Base-by-base conservation (phyloP, 2,797 vertebrate genomes). In the Choloepus didactylus region DNA sequence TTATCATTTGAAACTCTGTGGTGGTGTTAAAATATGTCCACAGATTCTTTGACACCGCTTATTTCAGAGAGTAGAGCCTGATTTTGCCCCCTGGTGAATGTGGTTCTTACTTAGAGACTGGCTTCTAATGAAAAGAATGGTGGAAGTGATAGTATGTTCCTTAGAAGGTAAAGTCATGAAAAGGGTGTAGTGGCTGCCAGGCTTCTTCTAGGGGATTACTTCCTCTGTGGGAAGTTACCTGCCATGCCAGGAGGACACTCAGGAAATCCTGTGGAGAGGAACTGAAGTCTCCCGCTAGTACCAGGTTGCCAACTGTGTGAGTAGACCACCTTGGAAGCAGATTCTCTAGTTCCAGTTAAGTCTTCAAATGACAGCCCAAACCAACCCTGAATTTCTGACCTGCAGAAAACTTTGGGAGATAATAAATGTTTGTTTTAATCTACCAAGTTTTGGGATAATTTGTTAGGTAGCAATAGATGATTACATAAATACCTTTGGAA, bases 1-100 rank as follows among this genome's bases (percentile, higher is more conserved):
- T 89, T 19, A 80, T n/a, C 31, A 64, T 89, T 88, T 88, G 72
- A 88, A 91, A 91, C 60, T 21, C 35, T 88, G 66, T 62, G 75
- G 46, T 73, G 38, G 23, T 23, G 14, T 87, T 90, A 54, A 66
- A 66, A 51, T 88, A 82, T 7, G 23, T 83, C 31, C 94, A 38
- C 35, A 87, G 75, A 72, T 77, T 81, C 46, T 93, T 87, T 77
- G 70, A 77, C 38, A 94, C 21, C 15, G 25, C 29, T 75, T 27
- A 4, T 38, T 91, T 91, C 56, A 76, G 62, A 73, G 69, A 91
- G 6, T 69, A 16, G 27, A 67, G 51, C 31, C n/a, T 67, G 38
- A 89, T 66, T 83, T 67, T 64, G 18, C 62, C 46, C 9, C 62
- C 14, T 67, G 38, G 66, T 83, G n/a, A 94, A 79, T 49, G n/a